Evolutionary conservation across 2,888 invertebrate species (phyloP).

Genomic region (Blastobasis adustella): DNA sequence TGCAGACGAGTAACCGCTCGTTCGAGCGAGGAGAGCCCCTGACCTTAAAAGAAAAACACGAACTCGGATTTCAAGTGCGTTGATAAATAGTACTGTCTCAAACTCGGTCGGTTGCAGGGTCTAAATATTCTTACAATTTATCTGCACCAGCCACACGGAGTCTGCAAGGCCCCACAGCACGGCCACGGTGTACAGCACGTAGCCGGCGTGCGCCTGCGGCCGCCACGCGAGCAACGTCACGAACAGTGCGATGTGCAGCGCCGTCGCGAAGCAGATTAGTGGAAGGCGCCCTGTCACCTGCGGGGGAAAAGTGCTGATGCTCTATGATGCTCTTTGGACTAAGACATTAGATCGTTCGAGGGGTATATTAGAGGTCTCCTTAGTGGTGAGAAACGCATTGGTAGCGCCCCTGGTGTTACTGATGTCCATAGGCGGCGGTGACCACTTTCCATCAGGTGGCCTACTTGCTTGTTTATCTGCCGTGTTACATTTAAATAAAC

Average conservation of each 20-base stretch:
- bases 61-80: too few relatives aligned
- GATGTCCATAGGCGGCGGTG: too few relatives aligned
- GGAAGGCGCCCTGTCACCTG: conserved; percentile 1
- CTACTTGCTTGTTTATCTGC: too few relatives aligned
- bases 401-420: neutral
- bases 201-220: neutral
- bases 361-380: neutral
- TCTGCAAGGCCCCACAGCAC: conserved; percentile 63
- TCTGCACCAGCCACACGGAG: conserved; percentile 72
- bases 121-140: conserved; percentile 46
- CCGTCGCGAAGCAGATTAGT: neutral
- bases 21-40: too few relatives aligned
- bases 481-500: too few relatives aligned
- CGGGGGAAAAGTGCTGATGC: neutral
- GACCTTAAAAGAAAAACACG: too few relatives aligned
- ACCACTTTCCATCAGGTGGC: too few relatives aligned
- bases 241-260: neutral
- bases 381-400: neutral
- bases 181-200: neutral
- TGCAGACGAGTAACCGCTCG: too few relatives aligned
- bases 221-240: neutral
- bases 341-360: neutral
- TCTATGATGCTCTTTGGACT: neutral
- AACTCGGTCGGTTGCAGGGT: too few relatives aligned
- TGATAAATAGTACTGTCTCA: too few relatives aligned